phyloP scores from a whole-genome alignment of 2,888 invertebrate genomes.

The Eupeodes luniger region DNA sequence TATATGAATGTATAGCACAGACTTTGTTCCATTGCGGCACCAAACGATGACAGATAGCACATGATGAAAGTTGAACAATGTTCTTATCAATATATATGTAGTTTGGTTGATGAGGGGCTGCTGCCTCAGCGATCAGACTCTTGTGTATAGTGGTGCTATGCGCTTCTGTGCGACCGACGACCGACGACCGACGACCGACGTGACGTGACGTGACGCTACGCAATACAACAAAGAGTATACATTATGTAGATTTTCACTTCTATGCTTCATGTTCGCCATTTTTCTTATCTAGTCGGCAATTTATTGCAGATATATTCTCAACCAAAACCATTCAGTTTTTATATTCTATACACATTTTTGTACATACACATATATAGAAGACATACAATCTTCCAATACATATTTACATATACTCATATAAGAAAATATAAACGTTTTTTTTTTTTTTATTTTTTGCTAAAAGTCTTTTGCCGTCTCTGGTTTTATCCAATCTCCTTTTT shows the following conservation, averaged over 20 bases:
- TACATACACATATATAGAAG: background rate
- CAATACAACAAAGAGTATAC: constrained; percentile 51
- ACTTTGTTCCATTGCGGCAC: constrained; percentile 57
- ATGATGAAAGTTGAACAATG: constrained; percentile 72
- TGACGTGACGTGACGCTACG: background rate
- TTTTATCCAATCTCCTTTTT: constrained; percentile 24
- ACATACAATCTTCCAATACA: background rate
- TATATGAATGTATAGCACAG: constrained; percentile 1
- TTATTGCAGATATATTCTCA: constrained; percentile 69
- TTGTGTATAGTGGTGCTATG: constrained; percentile 35
- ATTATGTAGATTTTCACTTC: constrained; percentile 68
- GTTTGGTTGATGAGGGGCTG: background rate
- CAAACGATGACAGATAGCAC: constrained; percentile 63
- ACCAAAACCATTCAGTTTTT: constrained; percentile 36
- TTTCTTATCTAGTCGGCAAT: constrained; percentile 70
- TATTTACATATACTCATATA: background rate
- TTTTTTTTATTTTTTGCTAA: constrained; percentile 16
- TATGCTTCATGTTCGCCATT: constrained; percentile 52
- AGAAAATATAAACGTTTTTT: constrained; percentile 6
- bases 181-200: constrained; percentile 11
- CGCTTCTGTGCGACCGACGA: constrained; percentile 36
- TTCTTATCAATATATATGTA: constrained; percentile 57
- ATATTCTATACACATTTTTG: background rate
- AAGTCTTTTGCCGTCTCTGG: constrained; percentile 43
- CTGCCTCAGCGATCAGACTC: background rate